A percentile compares a stretch with the other conserved stretches of the same genome.
Evolutionary conservation across 2,888 invertebrate genomes (phyloP).

Genomic region (Tachystola acroxantha): DNA sequence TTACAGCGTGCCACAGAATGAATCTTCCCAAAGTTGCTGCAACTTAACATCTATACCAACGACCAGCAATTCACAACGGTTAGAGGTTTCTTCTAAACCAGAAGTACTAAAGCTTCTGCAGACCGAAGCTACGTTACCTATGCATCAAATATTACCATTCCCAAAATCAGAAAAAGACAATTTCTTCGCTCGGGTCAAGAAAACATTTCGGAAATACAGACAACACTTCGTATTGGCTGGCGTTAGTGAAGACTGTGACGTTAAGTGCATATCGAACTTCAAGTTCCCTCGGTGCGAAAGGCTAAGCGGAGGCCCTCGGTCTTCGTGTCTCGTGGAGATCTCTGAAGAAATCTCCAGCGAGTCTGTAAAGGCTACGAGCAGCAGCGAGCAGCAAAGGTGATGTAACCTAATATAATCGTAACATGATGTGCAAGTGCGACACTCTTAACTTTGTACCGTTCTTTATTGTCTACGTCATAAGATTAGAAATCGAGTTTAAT

Average conservation of each 20-base stretch:
- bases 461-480: too few species aligned
- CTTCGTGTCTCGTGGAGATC: conserved; percentile 38
- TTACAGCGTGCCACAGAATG: conserved; percentile 16
- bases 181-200: conserved; percentile 43
- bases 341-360: conserved; percentile 39
- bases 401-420: too few species aligned
- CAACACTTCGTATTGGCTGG: conserved; percentile 23
- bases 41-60: conserved; percentile 22
- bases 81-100: conserved; percentile 8
- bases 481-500: too few species aligned
- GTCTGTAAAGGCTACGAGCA: conserved; percentile 14
- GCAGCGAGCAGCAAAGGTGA: conserved; percentile 15
- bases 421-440: too few species aligned
- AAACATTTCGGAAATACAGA: conserved; percentile 40
- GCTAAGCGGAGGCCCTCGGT: conserved; percentile 22
- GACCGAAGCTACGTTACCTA: conserved; percentile 32
- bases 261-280: conserved; percentile 42
- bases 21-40: conserved; percentile 43
- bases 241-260: conserved; percentile 28
- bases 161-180: conserved; percentile 49
- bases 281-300: conserved; percentile 50
- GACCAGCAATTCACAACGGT: neutral
- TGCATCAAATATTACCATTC: conserved; percentile 60
- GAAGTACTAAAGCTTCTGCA: conserved; percentile 5
- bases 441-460: too few species aligned